Base-by-base conservation (phyloP, 1,140 invertebrate species). In the Rhysida immarginata region DNA sequence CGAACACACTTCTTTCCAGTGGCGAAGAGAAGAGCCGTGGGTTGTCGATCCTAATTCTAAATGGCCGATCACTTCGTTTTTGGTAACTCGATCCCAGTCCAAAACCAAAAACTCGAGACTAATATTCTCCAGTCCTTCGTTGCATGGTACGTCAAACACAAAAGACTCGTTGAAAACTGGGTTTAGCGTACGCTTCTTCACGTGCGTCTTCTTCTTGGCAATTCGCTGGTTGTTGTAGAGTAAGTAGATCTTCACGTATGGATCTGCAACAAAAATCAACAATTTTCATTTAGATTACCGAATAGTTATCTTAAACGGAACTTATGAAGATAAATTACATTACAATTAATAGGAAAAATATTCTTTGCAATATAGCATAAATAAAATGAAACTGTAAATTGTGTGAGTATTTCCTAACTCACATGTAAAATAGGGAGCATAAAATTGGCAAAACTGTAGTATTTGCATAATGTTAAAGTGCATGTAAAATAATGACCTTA, bases 161-260 rank as follows among this genome's bases (percentile, higher is more conserved):
- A 81, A 97, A 20, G 89, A 94, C 73, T 99, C 95, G 73, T 99
- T 99, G 75, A 96, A 99, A 48, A 99, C 91, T 0, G 96, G 96
- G 73, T 93, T 96, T 53, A 96, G 74, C 2, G 95, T 98, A 27
- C 92, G 81, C 69, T 96, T 98, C 77, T 97, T 97, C 24, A 98
- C 92, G 67, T 96, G 93, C 0, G 96, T 99, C 75, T 98, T 98
- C 78, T 97, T 97, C 75, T 98, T 99, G 43, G 90, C 88, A 60
- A 99, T 90, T 56, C 94, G 81, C 69, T 97, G 92, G n/a, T 88
- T 87, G 71, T 98, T 95, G 71, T 87, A 92, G 5, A 96, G 75
- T 61, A 99, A 76, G 72, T 98, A 97, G 66, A 99, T 92, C 70
- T 99, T 99, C 2, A 98, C 94, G 62, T 81, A 81, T 2, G 80